Percentiles rank a stretch among this genome's conserved stretches.
phyloP scores from a whole-genome alignment of 2,797 vertebrate genomes.

The Macropus fuliginosus region DNA sequence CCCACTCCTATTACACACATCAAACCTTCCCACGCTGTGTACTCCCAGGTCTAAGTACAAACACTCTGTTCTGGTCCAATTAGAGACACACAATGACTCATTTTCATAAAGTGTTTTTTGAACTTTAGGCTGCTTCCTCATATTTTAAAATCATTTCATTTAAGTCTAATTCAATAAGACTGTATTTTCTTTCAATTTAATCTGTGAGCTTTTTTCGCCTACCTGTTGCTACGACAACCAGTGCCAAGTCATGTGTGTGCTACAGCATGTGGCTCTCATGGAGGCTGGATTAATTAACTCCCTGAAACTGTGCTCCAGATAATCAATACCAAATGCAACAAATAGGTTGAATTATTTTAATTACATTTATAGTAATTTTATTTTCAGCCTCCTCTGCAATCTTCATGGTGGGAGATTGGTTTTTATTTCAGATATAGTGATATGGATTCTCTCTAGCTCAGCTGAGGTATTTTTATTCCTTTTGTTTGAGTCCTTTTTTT shows the following conservation, averaged over 20 bases:
- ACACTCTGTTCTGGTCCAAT: slow-evolving; percentile 37
- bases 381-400: slow-evolving; percentile 78
- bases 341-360: slow-evolving; percentile 84
- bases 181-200: slow-evolving; percentile 79
- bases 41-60: neutral
- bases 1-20: neutral
- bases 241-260: slow-evolving; percentile 64
- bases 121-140: slow-evolving; percentile 67
- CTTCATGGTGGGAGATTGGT: slow-evolving; percentile 76
- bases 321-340: slow-evolving; percentile 85
- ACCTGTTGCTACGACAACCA: slow-evolving; percentile 87
- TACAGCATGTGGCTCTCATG: slow-evolving; percentile 57
- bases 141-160: slow-evolving; percentile 76
- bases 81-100: slow-evolving; percentile 58
- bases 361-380: slow-evolving; percentile 84
- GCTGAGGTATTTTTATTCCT: slow-evolving; percentile 48
- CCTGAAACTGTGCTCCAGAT: slow-evolving; percentile 82
- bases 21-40: neutral
- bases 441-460: slow-evolving; percentile 54
- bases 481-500: slow-evolving; percentile 61
- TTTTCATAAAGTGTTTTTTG: slow-evolving; percentile 72
- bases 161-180: slow-evolving; percentile 76
- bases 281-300: slow-evolving; percentile 81
- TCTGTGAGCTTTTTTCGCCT: slow-evolving; percentile 73
- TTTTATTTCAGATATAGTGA: slow-evolving; percentile 74